Conservation (phyloP, 1,140 invertebrate species). For the Danaus plexippus region DNA sequence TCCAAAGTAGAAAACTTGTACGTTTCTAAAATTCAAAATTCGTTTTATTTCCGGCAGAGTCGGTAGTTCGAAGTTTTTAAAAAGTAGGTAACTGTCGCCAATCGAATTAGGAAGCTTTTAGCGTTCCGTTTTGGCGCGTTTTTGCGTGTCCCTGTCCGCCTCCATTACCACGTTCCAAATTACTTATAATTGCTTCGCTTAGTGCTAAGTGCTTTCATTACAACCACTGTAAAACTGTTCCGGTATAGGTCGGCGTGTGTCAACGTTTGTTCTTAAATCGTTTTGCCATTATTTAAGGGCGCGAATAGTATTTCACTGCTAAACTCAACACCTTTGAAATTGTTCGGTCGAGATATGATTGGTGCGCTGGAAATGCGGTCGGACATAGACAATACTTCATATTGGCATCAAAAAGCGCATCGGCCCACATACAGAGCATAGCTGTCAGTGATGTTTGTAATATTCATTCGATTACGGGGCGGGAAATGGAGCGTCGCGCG, state of each 20-base stretch:
- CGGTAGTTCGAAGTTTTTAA: constrained; percentile 42
- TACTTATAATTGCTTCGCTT: constrained; percentile 71
- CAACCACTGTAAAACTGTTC: constrained; percentile 45
- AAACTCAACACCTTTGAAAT: constrained; percentile 20
- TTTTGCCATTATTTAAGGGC: constrained; percentile 24
- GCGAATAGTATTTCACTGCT: constrained; percentile 24
- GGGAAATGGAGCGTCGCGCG: constrained; percentile 47
- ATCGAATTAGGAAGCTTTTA: constrained; percentile 70
- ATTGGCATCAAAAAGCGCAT: constrained; percentile 49
- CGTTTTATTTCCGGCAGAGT: constrained; percentile 22
- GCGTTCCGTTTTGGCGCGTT: constrained; percentile 63
- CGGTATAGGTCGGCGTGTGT: constrained; percentile 33
- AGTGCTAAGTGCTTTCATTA: constrained; percentile 70
- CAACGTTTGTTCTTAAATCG: constrained; percentile 36
- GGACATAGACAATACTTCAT: constrained; percentile 39
- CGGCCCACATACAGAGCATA: constrained; percentile 42
- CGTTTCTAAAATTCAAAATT: constrained; percentile 22
- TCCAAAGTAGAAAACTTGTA: constrained; percentile 10
- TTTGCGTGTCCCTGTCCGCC: constrained; percentile 60
- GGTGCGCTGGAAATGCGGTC: constrained; percentile 26
- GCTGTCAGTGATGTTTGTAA: constrained; percentile 60
- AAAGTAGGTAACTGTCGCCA: constrained; percentile 53
- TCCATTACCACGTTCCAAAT: constrained; percentile 64
- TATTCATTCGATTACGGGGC: constrained; percentile 63
- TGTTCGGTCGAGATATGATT: constrained; percentile 21